These are phyloP conservation scores for Pelecanus crispus DNA, from an alignment of 2,113 vertebrate species.

Conservation along the genomic window DNA sequence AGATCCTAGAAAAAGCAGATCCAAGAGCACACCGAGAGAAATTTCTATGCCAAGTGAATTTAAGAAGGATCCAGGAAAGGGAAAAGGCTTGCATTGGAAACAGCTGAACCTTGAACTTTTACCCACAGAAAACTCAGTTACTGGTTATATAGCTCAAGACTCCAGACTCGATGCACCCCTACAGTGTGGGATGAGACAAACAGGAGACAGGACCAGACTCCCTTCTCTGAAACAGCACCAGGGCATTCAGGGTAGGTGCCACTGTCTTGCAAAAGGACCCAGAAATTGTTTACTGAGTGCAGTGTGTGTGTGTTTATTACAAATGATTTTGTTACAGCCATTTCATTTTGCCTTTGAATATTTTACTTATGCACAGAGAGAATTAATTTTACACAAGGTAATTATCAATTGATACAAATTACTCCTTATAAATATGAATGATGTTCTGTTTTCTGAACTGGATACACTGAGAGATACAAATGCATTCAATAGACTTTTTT, in stretches of 20 bases:
- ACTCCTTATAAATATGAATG: conserved; percentile 46
- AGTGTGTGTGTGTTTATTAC: not conserved
- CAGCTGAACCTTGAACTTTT: not conserved
- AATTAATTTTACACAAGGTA: conserved; percentile 45
- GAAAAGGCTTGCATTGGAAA: not conserved
- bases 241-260: not conserved
- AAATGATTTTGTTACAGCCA: not conserved
- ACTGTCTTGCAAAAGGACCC: not conserved
- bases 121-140: not conserved
- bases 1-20: not conserved
- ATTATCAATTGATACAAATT: conserved; percentile 49
- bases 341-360: conserved; percentile 22
- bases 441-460: not conserved
- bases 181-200: not conserved
- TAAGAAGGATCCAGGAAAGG: not conserved
- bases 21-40: not conserved
- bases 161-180: not conserved
- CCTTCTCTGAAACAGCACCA: not conserved
- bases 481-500: not conserved
- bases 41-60: not conserved
- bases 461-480: not conserved
- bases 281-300: not conserved
- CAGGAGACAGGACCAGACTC: not conserved
- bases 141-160: not conserved
- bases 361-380: not conserved